These are phyloP conservation scores for Isichthys henryi DNA, from an alignment of 2,113 vertebrate genomes.

Conservation along the genomic window DNA sequence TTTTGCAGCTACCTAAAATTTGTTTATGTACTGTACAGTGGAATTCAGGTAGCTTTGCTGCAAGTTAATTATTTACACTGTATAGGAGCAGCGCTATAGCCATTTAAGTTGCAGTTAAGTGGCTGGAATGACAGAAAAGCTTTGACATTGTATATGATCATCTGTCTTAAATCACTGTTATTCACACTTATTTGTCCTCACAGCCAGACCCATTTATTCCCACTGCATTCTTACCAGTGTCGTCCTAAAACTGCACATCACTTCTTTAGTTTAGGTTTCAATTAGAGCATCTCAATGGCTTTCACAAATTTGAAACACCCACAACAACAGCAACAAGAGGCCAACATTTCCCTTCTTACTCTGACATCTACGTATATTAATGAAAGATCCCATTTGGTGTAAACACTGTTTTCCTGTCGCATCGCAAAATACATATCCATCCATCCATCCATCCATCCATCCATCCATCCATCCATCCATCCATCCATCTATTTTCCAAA, in stretches of 20 bases:
- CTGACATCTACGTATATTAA: background rate
- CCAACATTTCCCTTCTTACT: background rate
- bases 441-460: no score
- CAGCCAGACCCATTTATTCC: background rate
- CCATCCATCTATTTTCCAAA: no score
- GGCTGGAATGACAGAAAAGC: background rate
- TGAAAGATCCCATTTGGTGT: background rate
- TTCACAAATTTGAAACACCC: background rate
- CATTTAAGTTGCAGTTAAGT: background rate
- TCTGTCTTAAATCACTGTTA: background rate
- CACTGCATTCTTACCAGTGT: background rate
- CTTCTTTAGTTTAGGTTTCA: background rate
- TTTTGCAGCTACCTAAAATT: background rate
- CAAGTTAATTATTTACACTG: background rate
- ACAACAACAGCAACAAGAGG: background rate
- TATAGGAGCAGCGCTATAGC: background rate
- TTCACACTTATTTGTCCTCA: background rate
- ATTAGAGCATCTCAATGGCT: background rate
- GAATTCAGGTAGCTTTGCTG: background rate
- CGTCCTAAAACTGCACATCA: background rate
- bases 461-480: no score
- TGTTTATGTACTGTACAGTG: background rate
- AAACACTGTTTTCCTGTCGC: background rate
- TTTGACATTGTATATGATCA: background rate
- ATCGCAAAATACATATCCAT: background rate